Evolutionary conservation across 2,888 invertebrate species (phyloP).

Genomic region (Andrena bucephala): DNA sequence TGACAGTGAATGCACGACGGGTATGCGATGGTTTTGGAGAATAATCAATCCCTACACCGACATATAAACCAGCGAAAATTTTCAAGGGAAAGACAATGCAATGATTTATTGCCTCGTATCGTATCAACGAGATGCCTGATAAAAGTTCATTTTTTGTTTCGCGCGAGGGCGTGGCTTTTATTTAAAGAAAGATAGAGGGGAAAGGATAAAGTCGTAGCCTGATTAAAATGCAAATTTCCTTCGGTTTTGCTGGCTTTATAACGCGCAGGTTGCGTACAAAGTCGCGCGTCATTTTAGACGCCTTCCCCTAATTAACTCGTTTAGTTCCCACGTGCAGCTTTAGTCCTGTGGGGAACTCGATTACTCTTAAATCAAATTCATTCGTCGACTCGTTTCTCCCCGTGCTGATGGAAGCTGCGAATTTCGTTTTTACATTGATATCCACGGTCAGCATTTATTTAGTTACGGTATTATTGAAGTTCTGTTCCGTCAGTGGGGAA

Average conservation of each 20-base stretch:
- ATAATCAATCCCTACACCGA: too few relatives aligned
- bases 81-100: too few relatives aligned
- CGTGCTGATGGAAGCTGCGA: background rate
- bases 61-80: too few relatives aligned
- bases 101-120: too few relatives aligned
- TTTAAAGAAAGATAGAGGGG: background rate
- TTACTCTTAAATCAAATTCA: conserved; percentile 14
- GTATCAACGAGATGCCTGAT: too few relatives aligned
- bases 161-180: too few relatives aligned
- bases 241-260: background rate
- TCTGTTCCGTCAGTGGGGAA: too few relatives aligned
- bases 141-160: too few relatives aligned
- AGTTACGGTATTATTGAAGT: too few relatives aligned
- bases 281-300: conserved; percentile 9
- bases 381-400: background rate
- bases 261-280: background rate
- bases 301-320: conserved; percentile 13
- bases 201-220: background rate
- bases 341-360: conserved; percentile 8
- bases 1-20: too few relatives aligned
- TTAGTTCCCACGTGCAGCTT: conserved; percentile 7
- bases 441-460: too few relatives aligned
- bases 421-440: background rate
- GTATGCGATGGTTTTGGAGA: too few relatives aligned
- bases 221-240: background rate